Evolutionary conservation across 2,797 vertebrate genomes (phyloP).

Genomic region (Rhadinocentrus ornatus): DNA sequence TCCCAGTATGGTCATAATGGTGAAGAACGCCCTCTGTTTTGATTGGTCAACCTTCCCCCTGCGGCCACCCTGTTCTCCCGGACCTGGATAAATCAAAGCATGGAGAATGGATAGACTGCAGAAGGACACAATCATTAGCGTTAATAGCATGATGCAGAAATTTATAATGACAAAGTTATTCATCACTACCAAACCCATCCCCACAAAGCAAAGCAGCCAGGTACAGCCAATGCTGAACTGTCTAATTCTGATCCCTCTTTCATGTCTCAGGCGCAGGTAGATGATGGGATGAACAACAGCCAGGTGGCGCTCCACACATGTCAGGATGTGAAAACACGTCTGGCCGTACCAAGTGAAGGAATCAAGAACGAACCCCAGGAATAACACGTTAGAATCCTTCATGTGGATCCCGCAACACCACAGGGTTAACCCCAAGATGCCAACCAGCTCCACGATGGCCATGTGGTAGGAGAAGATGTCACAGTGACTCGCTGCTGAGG

Average conservation of each 20-base stretch:
- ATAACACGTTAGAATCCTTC: rapidly evolving
- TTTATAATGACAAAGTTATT: neutral
- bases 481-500: slow-evolving; percentile 8
- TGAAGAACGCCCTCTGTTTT: slow-evolving; percentile 13
- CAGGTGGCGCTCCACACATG: slow-evolving; percentile 47
- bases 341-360: slow-evolving; percentile 5
- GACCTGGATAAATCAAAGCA: neutral
- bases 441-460: slow-evolving; percentile 20
- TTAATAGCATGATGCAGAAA: neutral
- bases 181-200: too few relatives aligned
- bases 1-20: slow-evolving; percentile 15
- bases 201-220: too few relatives aligned
- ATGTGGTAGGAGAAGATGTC: slow-evolving; percentile 42
- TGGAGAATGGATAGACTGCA: neutral
- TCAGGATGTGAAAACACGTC: slow-evolving; percentile 20
- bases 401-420: rapidly evolving
- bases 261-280: slow-evolving; percentile 23
- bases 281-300: slow-evolving; percentile 48
- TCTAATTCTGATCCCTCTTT: slow-evolving; percentile 25
- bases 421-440: rapidly evolving
- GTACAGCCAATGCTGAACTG: slow-evolving; percentile 1
- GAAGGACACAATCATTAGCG: neutral
- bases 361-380: rapidly evolving
- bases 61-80: neutral
- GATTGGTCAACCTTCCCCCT: neutral